phyloP scores from a whole-genome alignment of 2,113 vertebrate genomes.

The cattle (Bos taurus) region ARS-UCD2.0 NC_037343.1:54039501-54040000 shows the following conservation, averaged over 20 bases:
- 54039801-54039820: background rate
- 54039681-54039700: background rate
- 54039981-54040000: background rate
- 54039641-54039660: background rate
- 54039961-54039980: background rate
- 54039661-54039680: constrained; percentile 41
- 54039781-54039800: background rate
- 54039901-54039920: background rate
- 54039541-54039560: background rate
- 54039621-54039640: background rate
- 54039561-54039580: background rate
- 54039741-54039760: background rate
- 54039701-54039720: constrained; percentile 67
- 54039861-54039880: too few species aligned
- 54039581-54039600: background rate
- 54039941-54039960: background rate
- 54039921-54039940: rapidly evolving
- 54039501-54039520: background rate
- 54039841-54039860: background rate
- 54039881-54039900: background rate
- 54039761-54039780: background rate
- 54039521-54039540: background rate
- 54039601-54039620: too few species aligned
- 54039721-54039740: constrained; percentile 59
- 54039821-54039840: background rate